These are phyloP conservation scores for Enteromius fasciolatus DNA, from an alignment of 2,797 vertebrate species.

Conservation along the genomic window DNA sequence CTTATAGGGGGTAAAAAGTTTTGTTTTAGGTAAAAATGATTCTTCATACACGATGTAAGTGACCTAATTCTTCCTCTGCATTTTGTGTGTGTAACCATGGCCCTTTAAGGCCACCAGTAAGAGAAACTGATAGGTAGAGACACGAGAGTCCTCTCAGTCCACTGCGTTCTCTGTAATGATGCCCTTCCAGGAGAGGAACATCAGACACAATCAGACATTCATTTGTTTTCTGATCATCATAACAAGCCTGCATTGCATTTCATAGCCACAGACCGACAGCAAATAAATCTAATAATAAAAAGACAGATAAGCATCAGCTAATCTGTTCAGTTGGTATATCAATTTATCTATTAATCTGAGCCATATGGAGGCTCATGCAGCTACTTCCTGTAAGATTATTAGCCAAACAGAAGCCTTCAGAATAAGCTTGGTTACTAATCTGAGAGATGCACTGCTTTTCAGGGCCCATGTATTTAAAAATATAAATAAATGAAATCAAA, in stretches of 20 bases:
- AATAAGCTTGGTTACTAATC: conserved; percentile 38
- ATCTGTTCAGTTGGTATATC: conserved; percentile 34
- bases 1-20: neutral
- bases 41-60: neutral
- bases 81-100: neutral
- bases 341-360: conserved; percentile 51
- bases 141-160: conserved; percentile 7
- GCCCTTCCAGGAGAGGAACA: conserved; percentile 1
- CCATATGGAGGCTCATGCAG: conserved; percentile 43
- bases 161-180: neutral
- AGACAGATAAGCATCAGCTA: conserved; percentile 17
- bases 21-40: neutral
- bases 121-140: conserved; percentile 29
- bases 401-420: conserved; percentile 25
- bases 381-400: conserved; percentile 49
- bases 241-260: no score
- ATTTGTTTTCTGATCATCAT: neutral
- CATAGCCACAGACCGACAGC: neutral
- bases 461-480: neutral
- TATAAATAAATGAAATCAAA: neutral
- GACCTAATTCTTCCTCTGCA: conserved; percentile 32
- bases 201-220: neutral
- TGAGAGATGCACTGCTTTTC: neutral
- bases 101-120: conserved; percentile 44
- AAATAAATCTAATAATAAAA: conserved; percentile 26